Evolutionary conservation across 1,140 invertebrate species (phyloP).

Genomic region (Scaptomyza montana): DNA sequence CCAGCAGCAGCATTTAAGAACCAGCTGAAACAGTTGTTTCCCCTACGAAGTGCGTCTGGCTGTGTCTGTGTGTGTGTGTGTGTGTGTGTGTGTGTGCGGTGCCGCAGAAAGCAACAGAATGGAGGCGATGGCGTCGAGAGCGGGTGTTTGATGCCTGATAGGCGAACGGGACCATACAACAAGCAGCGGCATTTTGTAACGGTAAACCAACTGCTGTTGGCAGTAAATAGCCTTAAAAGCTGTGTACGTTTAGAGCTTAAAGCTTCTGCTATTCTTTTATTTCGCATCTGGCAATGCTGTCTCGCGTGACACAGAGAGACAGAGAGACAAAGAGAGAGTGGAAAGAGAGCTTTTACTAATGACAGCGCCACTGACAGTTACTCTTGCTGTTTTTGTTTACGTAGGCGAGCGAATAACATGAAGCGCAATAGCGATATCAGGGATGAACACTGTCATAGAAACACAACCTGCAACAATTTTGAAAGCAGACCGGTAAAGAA

Average conservation of each 20-base stretch:
- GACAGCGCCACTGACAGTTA: neutral
- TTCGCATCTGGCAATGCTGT: constrained; percentile 47
- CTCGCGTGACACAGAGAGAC: neutral
- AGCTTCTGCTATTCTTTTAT: constrained; percentile 1
- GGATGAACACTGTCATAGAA: neutral
- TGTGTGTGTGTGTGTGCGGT: neutral
- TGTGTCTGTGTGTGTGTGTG: neutral
- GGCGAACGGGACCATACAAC: constrained; percentile 1
- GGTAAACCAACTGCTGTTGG: constrained; percentile 31
- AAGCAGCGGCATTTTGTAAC: constrained; percentile 46
- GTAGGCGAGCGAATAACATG: constrained; percentile 28
- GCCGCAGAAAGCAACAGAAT: neutral
- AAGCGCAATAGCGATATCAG: neutral
- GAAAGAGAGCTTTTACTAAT: constrained; percentile 15
- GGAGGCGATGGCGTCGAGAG: too few relatives aligned
- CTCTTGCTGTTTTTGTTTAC: constrained; percentile 48
- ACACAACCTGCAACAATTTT: neutral
- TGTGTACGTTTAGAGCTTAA: constrained; percentile 22
- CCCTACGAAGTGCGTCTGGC: constrained; percentile 9
- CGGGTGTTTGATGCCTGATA: neutral
- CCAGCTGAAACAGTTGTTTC: constrained; percentile 43
- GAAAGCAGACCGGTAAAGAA: too few relatives aligned
- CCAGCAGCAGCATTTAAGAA: constrained; percentile 67
- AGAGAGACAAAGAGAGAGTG: neutral
- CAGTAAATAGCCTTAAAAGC: constrained; percentile 34